Percentiles rank a stretch among this genome's conserved stretches.
phyloP scores from a whole-genome alignment of 2,888 invertebrate species.

The Pheosia tremula region DNA sequence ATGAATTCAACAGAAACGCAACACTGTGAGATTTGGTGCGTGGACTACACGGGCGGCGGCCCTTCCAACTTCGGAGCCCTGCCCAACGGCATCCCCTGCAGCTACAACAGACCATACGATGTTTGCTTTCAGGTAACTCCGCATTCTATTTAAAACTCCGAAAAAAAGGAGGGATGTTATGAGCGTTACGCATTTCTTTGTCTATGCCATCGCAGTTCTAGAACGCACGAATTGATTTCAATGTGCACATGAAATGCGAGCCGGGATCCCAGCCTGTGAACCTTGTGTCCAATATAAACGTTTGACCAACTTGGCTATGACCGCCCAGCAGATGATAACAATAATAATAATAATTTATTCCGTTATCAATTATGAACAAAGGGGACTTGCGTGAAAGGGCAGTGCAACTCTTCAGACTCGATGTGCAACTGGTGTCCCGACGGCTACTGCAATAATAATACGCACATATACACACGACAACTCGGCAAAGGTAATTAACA shows the following conservation, averaged over 20 bases:
- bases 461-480: slow-evolving; percentile 62
- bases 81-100: slow-evolving; percentile 73
- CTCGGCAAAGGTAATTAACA: slow-evolving; percentile 61
- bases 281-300: too few relatives aligned
- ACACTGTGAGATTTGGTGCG: slow-evolving; percentile 74
- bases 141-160: too few relatives aligned
- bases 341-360: neutral
- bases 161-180: too few relatives aligned
- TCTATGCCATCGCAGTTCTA: too few relatives aligned
- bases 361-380: slow-evolving; percentile 28
- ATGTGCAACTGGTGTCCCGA: slow-evolving; percentile 78
- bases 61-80: slow-evolving; percentile 61
- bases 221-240: too few relatives aligned
- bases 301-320: too few relatives aligned
- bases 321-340: too few relatives aligned
- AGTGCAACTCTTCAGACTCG: slow-evolving; percentile 71
- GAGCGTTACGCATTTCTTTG: too few relatives aligned
- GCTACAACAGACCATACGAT: slow-evolving; percentile 70
- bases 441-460: slow-evolving; percentile 77
- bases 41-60: slow-evolving; percentile 69
- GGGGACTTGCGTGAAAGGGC: slow-evolving; percentile 79
- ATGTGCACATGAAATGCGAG: too few relatives aligned
- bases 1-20: slow-evolving; percentile 55
- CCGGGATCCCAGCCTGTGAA: too few relatives aligned
- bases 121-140: slow-evolving; percentile 69